Evolutionary conservation across 2,797 vertebrate genomes (phyloP), one percentile per base, ranked within the genome.

Genomic region (Phrynocephalus guinanensis): DNA sequence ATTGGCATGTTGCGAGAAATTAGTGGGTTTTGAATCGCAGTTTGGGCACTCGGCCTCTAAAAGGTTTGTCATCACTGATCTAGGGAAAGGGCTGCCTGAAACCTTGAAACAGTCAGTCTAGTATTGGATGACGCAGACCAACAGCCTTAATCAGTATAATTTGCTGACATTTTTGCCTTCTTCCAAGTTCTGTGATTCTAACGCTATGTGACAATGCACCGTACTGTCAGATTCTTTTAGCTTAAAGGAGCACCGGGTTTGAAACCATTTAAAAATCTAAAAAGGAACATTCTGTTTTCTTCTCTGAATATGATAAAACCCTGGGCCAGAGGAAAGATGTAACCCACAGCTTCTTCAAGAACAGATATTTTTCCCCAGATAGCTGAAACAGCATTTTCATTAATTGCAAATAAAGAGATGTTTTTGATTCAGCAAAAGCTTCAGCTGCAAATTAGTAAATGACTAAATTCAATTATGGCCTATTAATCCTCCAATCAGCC

Each of bases 381-480:
- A 76, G 88, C 87, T 33, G 82, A 80, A 86, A 89, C 86, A 89
- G 88, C 20, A 30, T 44, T 78, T 94, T 86, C 72, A 48, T 78
- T 44, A 60, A 13, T 66, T 16, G 73, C 85, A 91, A 91, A 38
- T 67, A 85, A 60, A 89, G 90, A 85, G 83, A 88, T 92, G 83
- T 90, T 72, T 0, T 0, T 87, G 79, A 85, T 93, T 88, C 88
- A 85, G 73, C 82, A 79, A 20, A 85, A 91, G 85, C 81, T 90
- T 79, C 24, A 88, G 87, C 26, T 24, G n/a, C 0, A 1, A 87
- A 72, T 91, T 88, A 93, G 82, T 60, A 92, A 89, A 60, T 76
- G 38, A 85, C 79, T 60, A 24, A 91, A 89, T 18, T 85, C 86
- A 91, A 30, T 66, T 90, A 79, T 71, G 85, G 66, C 66, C 84